phyloP scores from a whole-genome alignment of 2,888 invertebrate genomes.

The Poecilobothrus nobilitatus region DNA sequence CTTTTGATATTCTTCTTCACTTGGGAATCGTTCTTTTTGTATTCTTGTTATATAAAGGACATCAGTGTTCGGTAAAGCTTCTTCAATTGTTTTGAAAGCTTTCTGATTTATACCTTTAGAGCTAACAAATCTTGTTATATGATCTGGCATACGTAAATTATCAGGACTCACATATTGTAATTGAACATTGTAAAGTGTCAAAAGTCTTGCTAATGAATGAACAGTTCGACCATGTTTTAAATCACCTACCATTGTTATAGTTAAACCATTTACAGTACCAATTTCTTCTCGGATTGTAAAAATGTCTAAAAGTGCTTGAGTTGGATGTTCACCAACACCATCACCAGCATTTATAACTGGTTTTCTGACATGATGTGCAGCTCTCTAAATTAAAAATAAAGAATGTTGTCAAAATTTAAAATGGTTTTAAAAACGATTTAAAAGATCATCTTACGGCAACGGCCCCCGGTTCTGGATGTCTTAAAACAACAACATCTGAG shows the following conservation, averaged over 20 bases:
- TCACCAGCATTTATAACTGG: conserved; percentile 98
- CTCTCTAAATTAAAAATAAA: conserved; percentile 52
- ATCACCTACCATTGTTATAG: conserved; percentile 97
- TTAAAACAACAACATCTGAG: conserved; percentile 84
- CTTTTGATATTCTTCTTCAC: conserved; percentile 75
- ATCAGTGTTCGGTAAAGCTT: conserved; percentile 85
- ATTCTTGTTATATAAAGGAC: conserved; percentile 98
- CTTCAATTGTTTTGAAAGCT: conserved; percentile 60
- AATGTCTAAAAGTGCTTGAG: conserved; percentile 92
- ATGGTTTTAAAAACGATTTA: neutral
- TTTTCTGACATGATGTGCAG: conserved; percentile 72
- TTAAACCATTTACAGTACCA: conserved; percentile 94
- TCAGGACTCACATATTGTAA: conserved; percentile 85
- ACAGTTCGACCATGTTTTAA: conserved; percentile 96
- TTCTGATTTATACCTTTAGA: conserved; percentile 68
- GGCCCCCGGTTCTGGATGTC: conserved; percentile 90
- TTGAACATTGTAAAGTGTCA: conserved; percentile 90
- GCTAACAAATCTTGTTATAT: conserved; percentile 69
- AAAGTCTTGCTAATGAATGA: conserved; percentile 87
- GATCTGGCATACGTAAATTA: conserved; percentile 82
- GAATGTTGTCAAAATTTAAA: conserved; percentile 13
- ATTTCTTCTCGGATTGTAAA: conserved; percentile 99
- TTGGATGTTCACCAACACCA: conserved; percentile 94
- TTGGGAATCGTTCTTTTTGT: conserved; percentile 84
- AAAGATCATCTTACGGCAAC: conserved; percentile 71